Base-by-base conservation (phyloP, 2,797 vertebrate genomes). In the Microtus californicus region DNA sequence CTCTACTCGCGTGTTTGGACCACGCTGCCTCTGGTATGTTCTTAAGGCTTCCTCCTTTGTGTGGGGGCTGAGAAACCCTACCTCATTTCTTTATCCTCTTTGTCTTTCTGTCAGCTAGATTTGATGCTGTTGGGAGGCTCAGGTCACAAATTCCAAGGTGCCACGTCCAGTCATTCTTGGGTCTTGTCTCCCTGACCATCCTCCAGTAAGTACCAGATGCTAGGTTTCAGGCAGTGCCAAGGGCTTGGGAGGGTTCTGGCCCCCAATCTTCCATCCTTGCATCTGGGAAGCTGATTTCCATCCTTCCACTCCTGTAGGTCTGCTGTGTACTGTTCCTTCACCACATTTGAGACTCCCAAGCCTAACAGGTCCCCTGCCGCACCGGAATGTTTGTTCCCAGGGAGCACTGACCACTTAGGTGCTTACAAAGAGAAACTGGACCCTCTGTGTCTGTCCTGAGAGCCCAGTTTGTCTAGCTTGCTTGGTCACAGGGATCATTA, bases 361-460 rank as follows among this genome's bases (percentile, higher is more conserved):
- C 37, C 29, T 80, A 19, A 3, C 19, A 65, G 80, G 45, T 23
- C 17, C 25, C 34, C 48, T 65, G 5, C 45, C 48, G 2, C 0
- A 6, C 23, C 3, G 45, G 19, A 31, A 9, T 48, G 14, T 3
- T 29, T 10, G 1, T 89, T 87, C 4, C 17, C 25, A 2, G 1
- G 14, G 59, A 61, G 8, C 23, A 37, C 2, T 8, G 11, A 31
- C 34, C 17, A 6, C 2, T 0, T 5, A 27, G 23, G 19, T 34
- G 13, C 45, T 88, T 65, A 37, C 34, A 45, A 67, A 82, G 65
- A 95, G 45, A 95, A 87, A 51, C 6, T 40, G 73, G 65, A 83
- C 9, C 40, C 31, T 19, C 25, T 7, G 2, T 45, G n/a, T 23
- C 19, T 54, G 3, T 10, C 54, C 21, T 17, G 31, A 78, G 59